These are phyloP conservation scores for Cyanoliseus patagonus DNA, from an alignment of 2,113 vertebrate genomes.

Conservation along the genomic window DNA sequence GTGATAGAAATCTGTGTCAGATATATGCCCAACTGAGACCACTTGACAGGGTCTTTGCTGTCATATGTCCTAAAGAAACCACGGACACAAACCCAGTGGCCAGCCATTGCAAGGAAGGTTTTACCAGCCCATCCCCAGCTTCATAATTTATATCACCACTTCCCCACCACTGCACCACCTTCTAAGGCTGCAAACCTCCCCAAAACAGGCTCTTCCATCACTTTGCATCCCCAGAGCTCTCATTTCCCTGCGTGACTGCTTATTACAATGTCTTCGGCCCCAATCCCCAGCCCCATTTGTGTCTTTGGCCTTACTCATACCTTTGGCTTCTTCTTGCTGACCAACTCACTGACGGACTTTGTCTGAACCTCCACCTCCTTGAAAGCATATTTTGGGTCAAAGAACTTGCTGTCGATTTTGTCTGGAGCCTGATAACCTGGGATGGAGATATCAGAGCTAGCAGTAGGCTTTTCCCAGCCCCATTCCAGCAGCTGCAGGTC, in stretches of 20 bases:
- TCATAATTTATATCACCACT: fast-evolving
- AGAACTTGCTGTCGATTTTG: slow-evolving; percentile 95
- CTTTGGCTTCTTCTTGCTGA: slow-evolving; percentile 92
- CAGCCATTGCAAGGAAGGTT: fast-evolving
- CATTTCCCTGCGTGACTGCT: fast-evolving
- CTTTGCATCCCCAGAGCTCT: fast-evolving
- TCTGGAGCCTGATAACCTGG: slow-evolving; percentile 92
- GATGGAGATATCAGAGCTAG: not conserved
- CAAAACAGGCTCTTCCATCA: not conserved
- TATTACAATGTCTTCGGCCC: fast-evolving
- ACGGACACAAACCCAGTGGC: fast-evolving
- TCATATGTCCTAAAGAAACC: not conserved
- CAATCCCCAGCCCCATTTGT: fast-evolving
- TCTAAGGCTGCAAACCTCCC: not conserved
- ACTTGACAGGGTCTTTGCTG: fast-evolving
- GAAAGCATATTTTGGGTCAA: slow-evolving; percentile 95
- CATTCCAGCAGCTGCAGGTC: fast-evolving
- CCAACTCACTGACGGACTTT: slow-evolving; percentile 88
- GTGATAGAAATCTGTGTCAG: not conserved
- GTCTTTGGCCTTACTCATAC: slow-evolving; percentile 14
- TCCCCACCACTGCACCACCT: fast-evolving
- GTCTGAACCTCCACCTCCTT: slow-evolving; percentile 93
- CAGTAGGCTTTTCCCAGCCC: not conserved
- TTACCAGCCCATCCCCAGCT: not conserved
- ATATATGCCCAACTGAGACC: fast-evolving